phyloP scores from a whole-genome alignment of 2,113 vertebrate genomes.

The Poecile atricapillus region DNA sequence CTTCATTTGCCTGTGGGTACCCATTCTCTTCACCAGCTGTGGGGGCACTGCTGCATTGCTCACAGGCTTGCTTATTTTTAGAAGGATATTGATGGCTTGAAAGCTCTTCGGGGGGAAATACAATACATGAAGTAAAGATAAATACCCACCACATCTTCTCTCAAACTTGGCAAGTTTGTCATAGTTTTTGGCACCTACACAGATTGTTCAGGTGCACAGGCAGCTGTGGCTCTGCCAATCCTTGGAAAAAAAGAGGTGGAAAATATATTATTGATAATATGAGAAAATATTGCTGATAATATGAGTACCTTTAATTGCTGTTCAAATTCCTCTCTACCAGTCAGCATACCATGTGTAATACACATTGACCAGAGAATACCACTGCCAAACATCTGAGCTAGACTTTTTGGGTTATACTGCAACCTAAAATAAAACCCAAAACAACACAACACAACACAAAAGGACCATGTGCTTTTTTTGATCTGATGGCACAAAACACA shows the following conservation, averaged over 20 bases:
- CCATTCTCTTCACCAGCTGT: not conserved
- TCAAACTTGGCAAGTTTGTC: not conserved
- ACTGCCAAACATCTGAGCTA: not conserved
- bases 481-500: not conserved
- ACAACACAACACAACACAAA: not conserved
- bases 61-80: slow-evolving; percentile 21
- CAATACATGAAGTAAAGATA: not conserved
- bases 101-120: not conserved
- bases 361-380: not conserved
- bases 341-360: not conserved
- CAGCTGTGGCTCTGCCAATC: not conserved
- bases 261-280: not conserved
- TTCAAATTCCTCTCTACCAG: not conserved
- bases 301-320: not conserved
- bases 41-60: not conserved
- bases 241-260: not conserved
- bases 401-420: not conserved
- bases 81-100: slow-evolving; percentile 10
- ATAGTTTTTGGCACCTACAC: not conserved
- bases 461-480: not conserved
- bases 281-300: not conserved
- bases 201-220: not conserved
- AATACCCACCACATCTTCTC: not conserved
- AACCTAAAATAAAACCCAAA: not conserved
- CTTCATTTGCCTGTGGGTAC: not conserved